Evolutionary conservation across 2,888 invertebrate genomes (phyloP).

Genomic region (Tineola bisselliella): DNA sequence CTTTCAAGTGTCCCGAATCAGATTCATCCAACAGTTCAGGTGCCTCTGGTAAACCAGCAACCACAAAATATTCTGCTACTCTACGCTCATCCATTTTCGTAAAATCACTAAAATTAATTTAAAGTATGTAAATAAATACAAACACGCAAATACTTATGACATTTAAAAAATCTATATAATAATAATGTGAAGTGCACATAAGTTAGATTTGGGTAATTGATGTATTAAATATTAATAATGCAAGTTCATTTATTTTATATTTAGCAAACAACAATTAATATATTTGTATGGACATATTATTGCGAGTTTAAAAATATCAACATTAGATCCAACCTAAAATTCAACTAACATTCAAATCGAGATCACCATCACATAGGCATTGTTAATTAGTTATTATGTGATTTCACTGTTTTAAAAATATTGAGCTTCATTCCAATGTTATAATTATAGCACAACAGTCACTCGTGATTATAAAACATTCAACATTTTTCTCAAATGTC

Average conservation of each 20-base stretch:
- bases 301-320: background rate
- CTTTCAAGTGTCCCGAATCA: slow-evolving; percentile 83
- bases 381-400: background rate
- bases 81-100: slow-evolving; percentile 80
- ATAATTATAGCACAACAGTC: background rate
- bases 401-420: background rate
- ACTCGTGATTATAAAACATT: slow-evolving; percentile 6
- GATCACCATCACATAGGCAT: background rate
- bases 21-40: slow-evolving; percentile 82
- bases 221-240: background rate
- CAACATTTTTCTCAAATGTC: background rate
- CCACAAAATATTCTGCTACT: slow-evolving; percentile 98
- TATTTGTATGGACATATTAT: background rate
- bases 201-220: background rate
- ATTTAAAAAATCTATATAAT: background rate
- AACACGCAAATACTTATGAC: background rate
- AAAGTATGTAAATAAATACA: background rate
- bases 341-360: background rate
- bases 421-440: background rate
- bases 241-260: background rate
- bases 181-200: too few relatives aligned
- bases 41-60: slow-evolving; percentile 91
- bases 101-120: slow-evolving; percentile 4
- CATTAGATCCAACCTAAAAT: slow-evolving; percentile 7
- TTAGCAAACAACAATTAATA: background rate